Conservation (phyloP, 2,797 vertebrate species). For the Manis crassicaudata region DNA sequence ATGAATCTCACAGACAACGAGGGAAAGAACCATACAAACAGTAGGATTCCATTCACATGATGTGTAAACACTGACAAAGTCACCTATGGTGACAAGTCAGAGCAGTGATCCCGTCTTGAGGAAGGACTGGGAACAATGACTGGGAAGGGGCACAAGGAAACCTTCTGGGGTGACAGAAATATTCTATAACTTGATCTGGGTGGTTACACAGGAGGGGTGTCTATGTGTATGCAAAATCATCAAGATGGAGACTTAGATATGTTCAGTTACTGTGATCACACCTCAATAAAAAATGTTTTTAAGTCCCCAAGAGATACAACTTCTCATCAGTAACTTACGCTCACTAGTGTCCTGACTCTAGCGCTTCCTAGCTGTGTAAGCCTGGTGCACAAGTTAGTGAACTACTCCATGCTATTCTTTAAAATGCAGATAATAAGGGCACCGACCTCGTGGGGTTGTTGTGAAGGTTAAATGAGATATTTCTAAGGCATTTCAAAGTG, state of each 20-base stretch:
- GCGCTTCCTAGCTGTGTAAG: not conserved
- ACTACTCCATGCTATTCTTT: not conserved
- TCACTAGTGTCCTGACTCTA: not conserved
- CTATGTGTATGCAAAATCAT: not conserved
- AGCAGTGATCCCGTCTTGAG: not conserved
- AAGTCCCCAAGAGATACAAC: not conserved
- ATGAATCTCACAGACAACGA: not conserved
- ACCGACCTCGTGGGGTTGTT: not conserved
- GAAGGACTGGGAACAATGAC: not conserved
- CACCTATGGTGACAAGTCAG: not conserved
- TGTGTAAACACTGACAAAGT: not conserved
- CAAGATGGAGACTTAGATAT: not conserved
- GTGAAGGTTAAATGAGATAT: not conserved
- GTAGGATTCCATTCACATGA: not conserved
- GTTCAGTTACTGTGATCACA: not conserved
- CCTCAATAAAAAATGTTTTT: not conserved
- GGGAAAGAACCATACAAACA: not conserved
- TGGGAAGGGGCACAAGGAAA: not conserved
- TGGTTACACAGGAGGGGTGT: not conserved
- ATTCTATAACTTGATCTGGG: not conserved
- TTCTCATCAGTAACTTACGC: not conserved
- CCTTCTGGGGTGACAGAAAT: not conserved
- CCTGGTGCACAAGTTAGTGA: not conserved
- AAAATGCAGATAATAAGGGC: not conserved
- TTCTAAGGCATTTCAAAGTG: not conserved